Evolutionary conservation across 2,797 vertebrate species (phyloP).

Genomic region (Acanthiza pusilla): DNA sequence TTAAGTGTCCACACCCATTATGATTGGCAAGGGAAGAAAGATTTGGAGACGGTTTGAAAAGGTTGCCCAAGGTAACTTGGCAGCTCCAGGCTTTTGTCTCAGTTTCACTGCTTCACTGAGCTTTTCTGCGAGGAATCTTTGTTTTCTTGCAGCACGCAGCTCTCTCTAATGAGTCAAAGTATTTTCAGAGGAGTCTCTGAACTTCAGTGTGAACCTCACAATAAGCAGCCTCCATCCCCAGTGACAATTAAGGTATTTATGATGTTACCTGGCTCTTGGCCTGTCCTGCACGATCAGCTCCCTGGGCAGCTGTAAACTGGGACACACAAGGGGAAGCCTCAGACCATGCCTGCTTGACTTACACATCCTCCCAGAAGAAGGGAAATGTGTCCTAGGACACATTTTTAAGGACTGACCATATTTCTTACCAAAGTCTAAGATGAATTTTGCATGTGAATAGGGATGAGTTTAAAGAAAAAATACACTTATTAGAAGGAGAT

Average conservation of each 20-base stretch:
- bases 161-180: not conserved
- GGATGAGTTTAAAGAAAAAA: not conserved
- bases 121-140: not conserved
- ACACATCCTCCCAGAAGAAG: not conserved
- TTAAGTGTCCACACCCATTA: slow-evolving; percentile 46
- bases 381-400: not conserved
- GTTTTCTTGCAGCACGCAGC: not conserved
- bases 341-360: not conserved
- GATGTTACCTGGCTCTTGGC: not conserved
- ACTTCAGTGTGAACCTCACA: not conserved
- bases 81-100: slow-evolving; percentile 26
- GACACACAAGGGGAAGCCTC: not conserved
- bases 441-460: not conserved
- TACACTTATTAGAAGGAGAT: not conserved
- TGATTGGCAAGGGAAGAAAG: slow-evolving; percentile 53
- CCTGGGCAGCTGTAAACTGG: not conserved
- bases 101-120: not conserved
- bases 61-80: slow-evolving; percentile 59
- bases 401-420: not conserved
- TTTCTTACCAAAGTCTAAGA: not conserved
- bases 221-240: not conserved
- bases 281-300: not conserved
- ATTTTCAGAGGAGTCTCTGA: not conserved
- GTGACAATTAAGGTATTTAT: not conserved
- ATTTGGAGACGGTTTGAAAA: not conserved